These are phyloP conservation scores for Tautogolabrus adspersus DNA, from an alignment of 2,113 vertebrate genomes.

Conservation along the genomic window DNA sequence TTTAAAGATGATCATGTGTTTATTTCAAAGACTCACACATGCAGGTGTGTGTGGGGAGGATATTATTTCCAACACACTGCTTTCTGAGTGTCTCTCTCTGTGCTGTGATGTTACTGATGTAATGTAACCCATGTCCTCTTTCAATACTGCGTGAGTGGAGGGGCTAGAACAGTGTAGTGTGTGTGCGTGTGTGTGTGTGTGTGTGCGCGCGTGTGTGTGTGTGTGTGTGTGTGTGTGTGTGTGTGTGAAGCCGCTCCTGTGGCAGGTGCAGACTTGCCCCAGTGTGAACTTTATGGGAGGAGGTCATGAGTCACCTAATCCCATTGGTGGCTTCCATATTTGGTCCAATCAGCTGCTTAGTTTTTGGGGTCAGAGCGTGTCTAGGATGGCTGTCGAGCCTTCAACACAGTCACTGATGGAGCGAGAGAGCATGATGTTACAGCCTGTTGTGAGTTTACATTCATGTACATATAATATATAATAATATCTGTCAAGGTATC, in stretches of 20 bases:
- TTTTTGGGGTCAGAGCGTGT: constrained; percentile 53
- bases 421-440: constrained; percentile 66
- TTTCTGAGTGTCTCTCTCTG: constrained; percentile 22
- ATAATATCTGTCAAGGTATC: constrained; percentile 19
- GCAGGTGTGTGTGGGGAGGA: constrained; percentile 36
- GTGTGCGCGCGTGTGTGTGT: background rate
- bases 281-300: constrained; percentile 68
- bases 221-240: constrained; percentile 25
- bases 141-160: constrained; percentile 28
- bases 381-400: constrained; percentile 61
- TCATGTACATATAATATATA: constrained; percentile 11
- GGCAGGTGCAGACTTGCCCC: constrained; percentile 77
- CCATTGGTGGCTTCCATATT: constrained; percentile 64
- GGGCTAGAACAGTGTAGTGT: constrained; percentile 21
- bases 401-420: constrained; percentile 48
- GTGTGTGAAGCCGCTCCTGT: constrained; percentile 16
- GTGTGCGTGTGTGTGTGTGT: constrained; percentile 26
- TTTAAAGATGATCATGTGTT: constrained; percentile 61
- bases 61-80: constrained; percentile 32
- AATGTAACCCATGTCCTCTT: constrained; percentile 46
- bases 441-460: constrained; percentile 56
- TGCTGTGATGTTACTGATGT: constrained; percentile 35
- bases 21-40: constrained; percentile 52
- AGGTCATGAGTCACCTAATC: constrained; percentile 64
- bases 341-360: constrained; percentile 68